These are phyloP conservation scores for Ichneumon xanthorius DNA, from an alignment of 2,888 invertebrate genomes.

Conservation along the genomic window DNA sequence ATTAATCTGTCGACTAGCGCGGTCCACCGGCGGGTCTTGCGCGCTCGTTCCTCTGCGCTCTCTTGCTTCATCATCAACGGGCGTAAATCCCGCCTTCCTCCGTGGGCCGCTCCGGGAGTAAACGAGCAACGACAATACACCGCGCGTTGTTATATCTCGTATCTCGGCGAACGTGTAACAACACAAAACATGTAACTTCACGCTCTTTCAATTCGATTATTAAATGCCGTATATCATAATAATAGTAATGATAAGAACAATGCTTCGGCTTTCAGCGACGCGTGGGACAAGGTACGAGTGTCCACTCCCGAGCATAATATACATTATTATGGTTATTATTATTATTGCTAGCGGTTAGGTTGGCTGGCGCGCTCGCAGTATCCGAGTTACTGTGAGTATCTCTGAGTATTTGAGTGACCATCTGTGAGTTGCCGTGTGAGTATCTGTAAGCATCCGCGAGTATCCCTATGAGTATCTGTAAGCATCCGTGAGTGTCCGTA, in stretches of 20 bases:
- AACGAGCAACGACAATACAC: slow-evolving; percentile 35
- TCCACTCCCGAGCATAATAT: not conserved
- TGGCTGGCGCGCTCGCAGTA: no score
- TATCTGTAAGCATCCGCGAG: no score
- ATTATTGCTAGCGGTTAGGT: no score
- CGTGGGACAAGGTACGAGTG: not conserved
- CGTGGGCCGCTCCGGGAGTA: slow-evolving; percentile 21
- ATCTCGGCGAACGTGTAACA: not conserved
- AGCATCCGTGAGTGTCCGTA: no score
- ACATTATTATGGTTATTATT: not conserved
- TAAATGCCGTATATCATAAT: slow-evolving; percentile 36
- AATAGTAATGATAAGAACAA: slow-evolving; percentile 1
- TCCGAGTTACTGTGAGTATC: no score
- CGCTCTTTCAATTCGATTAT: slow-evolving; percentile 60
- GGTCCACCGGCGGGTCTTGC: slow-evolving; percentile 40
- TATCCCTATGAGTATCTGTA: no score
- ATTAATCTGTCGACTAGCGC: slow-evolving; percentile 64
- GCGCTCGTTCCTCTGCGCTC: slow-evolving; percentile 14
- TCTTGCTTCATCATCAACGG: slow-evolving; percentile 57
- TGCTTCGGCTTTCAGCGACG: not conserved
- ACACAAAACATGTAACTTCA: slow-evolving; percentile 25
- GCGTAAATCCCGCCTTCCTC: slow-evolving; percentile 49
- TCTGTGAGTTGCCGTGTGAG: no score
- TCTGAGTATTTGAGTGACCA: no score
- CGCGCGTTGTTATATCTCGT: not conserved